A percentile compares a stretch with the other conserved stretches of the same genome.
phyloP scores from a whole-genome alignment of 2,797 vertebrate species.

The Typhlichthys subterraneus region DNA sequence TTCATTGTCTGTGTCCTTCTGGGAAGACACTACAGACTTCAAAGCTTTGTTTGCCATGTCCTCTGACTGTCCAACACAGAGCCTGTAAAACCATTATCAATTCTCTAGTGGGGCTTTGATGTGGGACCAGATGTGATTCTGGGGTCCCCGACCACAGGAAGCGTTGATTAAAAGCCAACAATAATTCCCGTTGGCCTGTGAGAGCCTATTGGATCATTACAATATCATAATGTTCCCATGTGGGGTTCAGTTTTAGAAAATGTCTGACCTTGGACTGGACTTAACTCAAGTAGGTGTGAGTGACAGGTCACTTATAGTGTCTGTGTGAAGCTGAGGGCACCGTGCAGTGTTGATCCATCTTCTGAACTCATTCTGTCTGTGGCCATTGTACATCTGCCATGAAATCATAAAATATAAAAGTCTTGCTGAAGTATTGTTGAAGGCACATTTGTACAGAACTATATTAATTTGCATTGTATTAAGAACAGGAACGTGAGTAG shows the following conservation, averaged over 20 bases:
- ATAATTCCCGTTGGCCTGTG: too few relatives aligned
- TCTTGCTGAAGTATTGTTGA: not conserved
- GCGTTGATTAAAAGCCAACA: too few relatives aligned
- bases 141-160: too few relatives aligned
- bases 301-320: slow-evolving; percentile 52
- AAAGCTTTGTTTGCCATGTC: too few relatives aligned
- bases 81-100: too few relatives aligned
- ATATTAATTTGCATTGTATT: slow-evolving; percentile 17
- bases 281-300: slow-evolving; percentile 27
- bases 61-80: too few relatives aligned
- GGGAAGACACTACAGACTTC: too few relatives aligned
- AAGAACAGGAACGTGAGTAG: not conserved
- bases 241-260: not conserved
- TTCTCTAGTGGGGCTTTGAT: too few relatives aligned
- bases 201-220: too few relatives aligned
- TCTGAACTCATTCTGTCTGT: slow-evolving; percentile 26
- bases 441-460: slow-evolving; percentile 34
- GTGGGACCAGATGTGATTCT: too few relatives aligned
- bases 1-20: too few relatives aligned
- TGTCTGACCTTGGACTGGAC: slow-evolving; percentile 10
- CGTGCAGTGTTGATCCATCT: slow-evolving; percentile 25
- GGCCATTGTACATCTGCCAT: slow-evolving; percentile 40
- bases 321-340: slow-evolving; percentile 40
- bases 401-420: slow-evolving; percentile 26
- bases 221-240: not conserved